A percentile compares a stretch with the other conserved stretches of the same genome.
Conservation (phyloP, 2,113 vertebrate genomes). For the Saguinus midas region DNA sequence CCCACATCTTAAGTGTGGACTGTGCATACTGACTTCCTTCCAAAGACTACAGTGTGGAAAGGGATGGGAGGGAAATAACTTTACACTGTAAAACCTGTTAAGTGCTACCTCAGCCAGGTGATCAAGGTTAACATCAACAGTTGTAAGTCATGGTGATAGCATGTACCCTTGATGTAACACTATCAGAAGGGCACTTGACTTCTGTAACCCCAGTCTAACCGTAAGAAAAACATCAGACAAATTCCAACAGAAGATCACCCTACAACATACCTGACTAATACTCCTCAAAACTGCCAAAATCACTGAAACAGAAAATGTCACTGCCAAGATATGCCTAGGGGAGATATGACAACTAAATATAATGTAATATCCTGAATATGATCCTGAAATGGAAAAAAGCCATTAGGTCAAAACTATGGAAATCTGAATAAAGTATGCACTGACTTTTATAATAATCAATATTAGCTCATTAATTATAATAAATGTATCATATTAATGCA, state of each 20-base stretch:
- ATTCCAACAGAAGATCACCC: background rate
- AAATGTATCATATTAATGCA: background rate
- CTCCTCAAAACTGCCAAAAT: background rate
- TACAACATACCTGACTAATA: background rate
- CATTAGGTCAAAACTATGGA: background rate
- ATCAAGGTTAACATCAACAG: background rate
- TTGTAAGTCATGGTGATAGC: background rate
- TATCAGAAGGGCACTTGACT: rapidly evolving
- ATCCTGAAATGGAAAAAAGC: too few relatives aligned
- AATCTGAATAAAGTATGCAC: background rate
- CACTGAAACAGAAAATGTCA: background rate
- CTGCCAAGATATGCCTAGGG: background rate
- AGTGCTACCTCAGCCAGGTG: background rate
- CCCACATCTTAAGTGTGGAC: background rate
- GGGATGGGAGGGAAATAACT: background rate
- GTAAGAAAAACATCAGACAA: background rate
- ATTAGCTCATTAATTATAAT: background rate
- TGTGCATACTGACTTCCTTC: background rate
- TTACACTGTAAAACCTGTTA: background rate
- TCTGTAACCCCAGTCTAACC: background rate
- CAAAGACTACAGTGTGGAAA: background rate
- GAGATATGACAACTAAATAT: background rate
- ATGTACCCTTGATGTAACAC: background rate
- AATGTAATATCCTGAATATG: background rate
- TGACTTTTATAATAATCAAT: too few relatives aligned